Evolutionary conservation across 2,113 vertebrate species (phyloP).

Genomic region (Python bivittatus): DNA sequence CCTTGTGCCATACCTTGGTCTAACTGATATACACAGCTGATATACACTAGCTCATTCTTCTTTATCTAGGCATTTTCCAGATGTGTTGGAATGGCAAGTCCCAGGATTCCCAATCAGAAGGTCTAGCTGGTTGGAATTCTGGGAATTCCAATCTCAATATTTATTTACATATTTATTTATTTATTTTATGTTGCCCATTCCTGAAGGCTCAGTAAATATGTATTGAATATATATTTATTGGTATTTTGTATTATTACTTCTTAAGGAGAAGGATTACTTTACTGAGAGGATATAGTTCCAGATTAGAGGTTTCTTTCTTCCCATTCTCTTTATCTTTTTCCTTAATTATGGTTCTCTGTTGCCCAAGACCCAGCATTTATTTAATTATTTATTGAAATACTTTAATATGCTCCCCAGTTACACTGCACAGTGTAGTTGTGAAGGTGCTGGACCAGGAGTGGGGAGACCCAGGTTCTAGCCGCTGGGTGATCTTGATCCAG

Average conservation of each 20-base stretch:
- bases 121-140: neutral
- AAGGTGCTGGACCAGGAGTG: neutral
- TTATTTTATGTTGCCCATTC: neutral
- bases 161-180: neutral
- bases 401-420: neutral
- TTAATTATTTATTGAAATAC: neutral
- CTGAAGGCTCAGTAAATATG: neutral
- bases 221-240: neutral
- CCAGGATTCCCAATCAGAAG: neutral
- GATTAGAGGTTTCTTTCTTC: neutral
- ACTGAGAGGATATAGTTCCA: neutral
- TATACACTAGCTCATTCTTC: fast-evolving
- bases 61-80: neutral
- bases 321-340: too few species aligned
- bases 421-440: neutral
- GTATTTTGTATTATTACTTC: neutral
- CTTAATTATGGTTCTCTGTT: too few species aligned
- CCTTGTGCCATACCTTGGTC: neutral
- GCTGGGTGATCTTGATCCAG: neutral
- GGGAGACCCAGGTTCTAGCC: neutral
- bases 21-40: too few species aligned
- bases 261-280: neutral
- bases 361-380: neutral
- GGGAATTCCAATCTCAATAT: neutral
- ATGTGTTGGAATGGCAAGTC: neutral